phyloP scores from a whole-genome alignment of 2,888 invertebrate genomes.

The Cataglyphis albicans region DNA sequence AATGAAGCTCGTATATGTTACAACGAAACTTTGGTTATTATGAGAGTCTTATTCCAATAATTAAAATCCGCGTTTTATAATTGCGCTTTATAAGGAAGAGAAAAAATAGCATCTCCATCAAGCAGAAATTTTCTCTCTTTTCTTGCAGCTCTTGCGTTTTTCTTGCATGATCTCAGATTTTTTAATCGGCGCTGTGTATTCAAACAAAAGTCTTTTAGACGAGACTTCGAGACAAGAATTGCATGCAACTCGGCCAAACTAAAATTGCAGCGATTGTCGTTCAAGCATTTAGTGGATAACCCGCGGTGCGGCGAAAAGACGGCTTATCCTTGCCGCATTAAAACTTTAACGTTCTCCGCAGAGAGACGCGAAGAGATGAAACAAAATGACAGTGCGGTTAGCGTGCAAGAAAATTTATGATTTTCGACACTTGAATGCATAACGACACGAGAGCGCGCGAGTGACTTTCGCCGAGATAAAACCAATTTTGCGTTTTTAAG shows the following conservation, averaged over 20 bases:
- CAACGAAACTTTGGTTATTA: constrained; percentile 12
- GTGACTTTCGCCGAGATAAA: constrained; percentile 38
- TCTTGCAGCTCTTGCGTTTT: not conserved
- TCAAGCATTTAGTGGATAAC: constrained; percentile 79
- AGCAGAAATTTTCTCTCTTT: not conserved
- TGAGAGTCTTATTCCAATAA: constrained; percentile 9
- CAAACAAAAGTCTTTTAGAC: constrained; percentile 33
- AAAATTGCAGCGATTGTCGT: constrained; percentile 78
- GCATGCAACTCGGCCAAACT: constrained; percentile 74
- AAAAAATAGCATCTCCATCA: not conserved
- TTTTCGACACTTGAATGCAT: constrained; percentile 43
- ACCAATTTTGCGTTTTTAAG: constrained; percentile 41
- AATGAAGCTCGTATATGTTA: not conserved
- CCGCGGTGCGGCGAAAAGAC: constrained; percentile 67
- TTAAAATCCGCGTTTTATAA: not conserved
- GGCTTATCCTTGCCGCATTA: constrained; percentile 73
- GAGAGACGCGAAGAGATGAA: constrained; percentile 32
- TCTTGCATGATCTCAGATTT: not conserved
- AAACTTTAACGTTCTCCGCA: constrained; percentile 75
- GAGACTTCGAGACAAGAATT: constrained; percentile 55
- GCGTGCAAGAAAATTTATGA: constrained; percentile 59
- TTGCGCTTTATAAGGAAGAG: not conserved
- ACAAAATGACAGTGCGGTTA: constrained; percentile 40
- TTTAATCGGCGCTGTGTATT: constrained; percentile 33
- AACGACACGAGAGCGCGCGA: constrained; percentile 33